Base-by-base conservation (phyloP, 2,113 vertebrate genomes). In the Piprites chloris region DNA sequence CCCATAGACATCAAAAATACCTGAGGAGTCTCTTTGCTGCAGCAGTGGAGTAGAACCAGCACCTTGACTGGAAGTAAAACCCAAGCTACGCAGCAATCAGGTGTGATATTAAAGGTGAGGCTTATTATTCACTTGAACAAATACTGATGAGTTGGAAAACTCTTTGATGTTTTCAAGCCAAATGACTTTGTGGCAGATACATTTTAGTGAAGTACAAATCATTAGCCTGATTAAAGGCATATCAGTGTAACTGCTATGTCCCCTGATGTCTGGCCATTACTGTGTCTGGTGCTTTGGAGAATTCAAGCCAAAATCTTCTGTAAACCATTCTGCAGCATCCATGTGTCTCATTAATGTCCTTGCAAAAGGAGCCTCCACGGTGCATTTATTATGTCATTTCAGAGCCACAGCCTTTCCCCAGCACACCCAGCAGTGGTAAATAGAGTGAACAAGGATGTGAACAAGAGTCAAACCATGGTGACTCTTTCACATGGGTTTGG, bases 41-140 rank as follows among this genome's bases (percentile, higher is more conserved):
- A 69, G 37, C 78, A 91, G 56, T 63, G 16, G 32, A 61, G 33
- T 33, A 67, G 49, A 92, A 63, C 9, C 30, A 73, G 5, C 49
- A 52, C 6, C 8, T 32, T 41, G 35, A 9, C 44, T 66, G 46
- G 26, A 94, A 82, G 49, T 19, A 80, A 86, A 92, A 77, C 6
- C 2, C 30, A 86, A 39, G 27, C 74, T 92, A 63, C 35, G 63
- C 8, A 80, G 50, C 56, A 59, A 55, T 63, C 83, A 78, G 58
- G 6, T 22, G 22, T 22, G 46, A 55, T 47, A 63, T 52, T 88
- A 78, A 95, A 56, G 21, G 28, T 71, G 37, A 89, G 39, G 14
- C 42, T 74, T 47, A 87, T 89, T 92, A 89, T 89, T 93, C 80
- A 81, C 44, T 87, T 67, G 65, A 89, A 90, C 35, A 96, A 74